A percentile compares a stretch with the other conserved stretches of the same genome.
phyloP scores from a whole-genome alignment of 2,888 invertebrate genomes.

The Geophilus truncorum region DNA sequence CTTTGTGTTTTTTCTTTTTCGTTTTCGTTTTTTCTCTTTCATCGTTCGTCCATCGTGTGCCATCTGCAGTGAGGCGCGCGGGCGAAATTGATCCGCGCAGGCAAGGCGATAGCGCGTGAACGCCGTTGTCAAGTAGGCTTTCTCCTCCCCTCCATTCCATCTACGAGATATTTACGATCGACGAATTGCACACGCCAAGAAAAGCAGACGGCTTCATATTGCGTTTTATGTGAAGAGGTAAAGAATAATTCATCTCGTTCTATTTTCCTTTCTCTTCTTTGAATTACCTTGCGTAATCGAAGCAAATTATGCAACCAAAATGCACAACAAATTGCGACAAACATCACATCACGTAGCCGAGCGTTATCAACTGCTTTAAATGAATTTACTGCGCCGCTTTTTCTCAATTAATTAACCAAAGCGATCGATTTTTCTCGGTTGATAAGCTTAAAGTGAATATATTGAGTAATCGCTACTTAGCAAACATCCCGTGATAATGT shows the following conservation, averaged over 20 bases:
- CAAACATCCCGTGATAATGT: too few species aligned
- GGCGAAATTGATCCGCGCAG: neutral
- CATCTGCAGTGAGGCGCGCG: neutral
- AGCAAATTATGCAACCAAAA: neutral
- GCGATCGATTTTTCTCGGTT: too few species aligned
- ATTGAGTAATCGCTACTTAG: too few species aligned
- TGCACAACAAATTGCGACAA: too few species aligned
- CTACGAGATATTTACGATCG: neutral
- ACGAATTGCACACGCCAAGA: neutral
- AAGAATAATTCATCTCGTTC: neutral
- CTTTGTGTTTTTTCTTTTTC: neutral
- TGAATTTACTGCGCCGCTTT: too few species aligned
- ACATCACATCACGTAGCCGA: too few species aligned
- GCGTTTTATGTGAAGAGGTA: neutral
- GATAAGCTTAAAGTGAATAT: too few species aligned
- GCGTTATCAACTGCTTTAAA: too few species aligned
- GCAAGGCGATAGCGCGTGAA: neutral
- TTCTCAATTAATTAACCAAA: too few species aligned
- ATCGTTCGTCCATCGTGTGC: conserved; percentile 4
- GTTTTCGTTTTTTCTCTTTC: neutral
- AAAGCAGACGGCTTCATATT: neutral
- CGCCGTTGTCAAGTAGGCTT: neutral
- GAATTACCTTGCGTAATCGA: neutral
- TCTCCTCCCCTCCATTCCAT: neutral
- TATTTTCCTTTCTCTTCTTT: neutral